Base-by-base conservation (phyloP, 2,888 invertebrate species). In the Timandra comae region DNA sequence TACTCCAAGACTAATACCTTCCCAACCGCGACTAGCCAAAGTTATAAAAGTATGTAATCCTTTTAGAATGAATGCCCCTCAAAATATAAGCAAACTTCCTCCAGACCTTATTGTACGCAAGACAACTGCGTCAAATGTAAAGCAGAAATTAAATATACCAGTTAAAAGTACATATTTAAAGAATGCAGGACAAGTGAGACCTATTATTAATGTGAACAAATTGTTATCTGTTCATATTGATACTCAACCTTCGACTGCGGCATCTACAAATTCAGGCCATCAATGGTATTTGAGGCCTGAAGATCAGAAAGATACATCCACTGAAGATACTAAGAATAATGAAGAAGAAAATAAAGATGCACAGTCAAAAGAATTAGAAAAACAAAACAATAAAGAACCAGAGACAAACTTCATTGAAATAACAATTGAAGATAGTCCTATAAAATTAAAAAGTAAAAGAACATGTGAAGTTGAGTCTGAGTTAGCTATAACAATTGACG, bases 241-340 rank as follows among this genome's bases (percentile, higher is more conserved):
- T 54, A 80, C 81, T 56, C 81, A 85, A n/a, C n/a, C n/a, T n/a
- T n/a, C n/a, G n/a, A n/a, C 38, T 10, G 35, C 42, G 3, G 22
- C 57, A 7, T 30, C 51, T 8, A 40, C 47, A n/a, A n/a, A n/a
- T 24, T 38, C 55, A 8, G 59, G 63, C 27, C 84, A 73, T 10
- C 73, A 73, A 41, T 84, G 84, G 84, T 85, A 84, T 36, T 32
- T 81, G 31, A 66, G 70, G 33, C 84, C 85, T n/a, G 82, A 84
- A 47, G 73, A 82, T 30, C 59, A 59, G 38, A 39, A 33, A 8
- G 31, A 46, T 16, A 11, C 9, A 7, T 6, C 7, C 16, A 16
- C 29, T 6, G 22, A 12, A 26, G 25, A 30, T 2, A 22, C 23
- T 3, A 8, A 11, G 20, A 6, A 33, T 19, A 21, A 27, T 8